These are phyloP conservation scores for Meteorus cinctellus DNA, from an alignment of 2,888 invertebrate genomes.

Conservation along the genomic window DNA sequence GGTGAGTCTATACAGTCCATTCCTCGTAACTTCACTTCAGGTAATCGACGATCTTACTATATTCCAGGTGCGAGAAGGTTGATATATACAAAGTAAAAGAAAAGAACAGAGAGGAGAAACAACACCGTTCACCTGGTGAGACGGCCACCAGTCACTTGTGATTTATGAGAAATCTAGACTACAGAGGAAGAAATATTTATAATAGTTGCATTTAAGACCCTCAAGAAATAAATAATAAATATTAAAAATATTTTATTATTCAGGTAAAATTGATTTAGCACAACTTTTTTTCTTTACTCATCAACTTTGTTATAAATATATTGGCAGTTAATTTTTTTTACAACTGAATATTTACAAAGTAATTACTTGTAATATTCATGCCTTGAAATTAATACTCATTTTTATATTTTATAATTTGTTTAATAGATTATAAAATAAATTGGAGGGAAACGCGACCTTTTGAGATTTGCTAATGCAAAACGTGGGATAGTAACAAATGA, in stretches of 20 bases:
- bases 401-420: not conserved
- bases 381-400: not conserved
- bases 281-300: not conserved
- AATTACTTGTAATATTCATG: not conserved
- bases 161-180: constrained; percentile 25
- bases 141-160: constrained; percentile 17
- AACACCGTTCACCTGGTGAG: constrained; percentile 26
- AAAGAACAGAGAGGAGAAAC: constrained; percentile 17
- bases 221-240: not conserved
- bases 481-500: constrained; percentile 34
- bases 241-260: too few relatives aligned
- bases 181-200: not conserved
- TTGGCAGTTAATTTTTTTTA: not conserved
- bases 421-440: constrained; percentile 9
- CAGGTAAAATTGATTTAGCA: not conserved
- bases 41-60: constrained; percentile 37
- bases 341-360: too few relatives aligned
- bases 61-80: constrained; percentile 39
- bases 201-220: not conserved
- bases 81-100: constrained; percentile 34
- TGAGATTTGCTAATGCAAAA: not conserved
- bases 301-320: not conserved
- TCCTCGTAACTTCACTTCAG: constrained; percentile 51
- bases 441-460: constrained; percentile 20
- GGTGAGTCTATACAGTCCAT: constrained; percentile 51